Base-by-base conservation (phyloP, 2,888 invertebrate genomes). In the Ectemnius continuus region DNA sequence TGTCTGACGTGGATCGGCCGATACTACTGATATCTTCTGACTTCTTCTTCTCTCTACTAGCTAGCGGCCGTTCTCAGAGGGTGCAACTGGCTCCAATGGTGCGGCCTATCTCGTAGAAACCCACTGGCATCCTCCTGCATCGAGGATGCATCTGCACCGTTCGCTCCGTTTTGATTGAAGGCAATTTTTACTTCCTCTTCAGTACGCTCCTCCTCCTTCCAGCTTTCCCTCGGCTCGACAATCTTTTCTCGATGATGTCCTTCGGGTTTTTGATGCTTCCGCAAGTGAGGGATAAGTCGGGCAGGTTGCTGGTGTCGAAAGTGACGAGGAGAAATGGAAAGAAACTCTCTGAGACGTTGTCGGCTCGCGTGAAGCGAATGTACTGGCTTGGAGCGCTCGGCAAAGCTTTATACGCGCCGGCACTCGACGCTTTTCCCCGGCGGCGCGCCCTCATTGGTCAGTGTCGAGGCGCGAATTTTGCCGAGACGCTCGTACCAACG, bases 371-470 rank as follows among this genome's bases (percentile, higher is more conserved):
- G 65, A 63, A 82, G 79, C 83, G 83, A 86, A 78, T 85, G 84
- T 80, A 84, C 85, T 86, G 76, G 74, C 81, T 36, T 78, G 75
- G 77, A 76, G 77, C 69, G 74, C 71, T 76, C 65, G 75, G 61
- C 67, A 78, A 81, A 83, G 85, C 84, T 87, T 88, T 88, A 88
- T 88, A 88, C 85, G 75, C 72, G 72, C 52, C 70, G 36, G 36
- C 11, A 36, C 8, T 8, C 80, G 82, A 79, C 79, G 36, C 85
- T 87, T 86, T 84, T 62, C 23, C 36, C 48, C 56, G 57, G 8
- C 20, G 46, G 11, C 52, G n/a, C 48, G 16, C 16, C 11, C 20
- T 56, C 0, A 46, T 60, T 46, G 64, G 45, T 45, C 26, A 61
- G 14, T 14, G 13, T n/a, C n/a, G 13, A 46, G 64, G 67, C 76